These are phyloP conservation scores for Pomacea maculata DNA, from an alignment of 1,140 invertebrate species.

Conservation along the genomic window DNA sequence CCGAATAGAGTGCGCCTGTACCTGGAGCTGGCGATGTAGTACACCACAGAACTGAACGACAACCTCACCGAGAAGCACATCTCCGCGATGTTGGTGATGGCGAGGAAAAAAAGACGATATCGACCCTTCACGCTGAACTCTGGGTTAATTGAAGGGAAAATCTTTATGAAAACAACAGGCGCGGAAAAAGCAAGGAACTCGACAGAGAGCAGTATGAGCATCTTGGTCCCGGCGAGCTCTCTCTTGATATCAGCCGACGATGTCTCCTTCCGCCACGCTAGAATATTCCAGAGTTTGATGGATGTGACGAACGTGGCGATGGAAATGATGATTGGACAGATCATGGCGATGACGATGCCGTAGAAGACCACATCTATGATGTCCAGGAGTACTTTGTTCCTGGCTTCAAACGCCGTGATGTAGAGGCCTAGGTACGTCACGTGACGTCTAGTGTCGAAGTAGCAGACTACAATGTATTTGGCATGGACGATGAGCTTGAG, in stretches of 20 bases:
- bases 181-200: neutral
- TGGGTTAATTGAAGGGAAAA: neutral
- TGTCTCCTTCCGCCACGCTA: neutral
- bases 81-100: neutral
- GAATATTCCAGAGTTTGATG: neutral
- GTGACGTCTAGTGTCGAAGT: neutral
- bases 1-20: neutral
- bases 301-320: neutral
- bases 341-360: neutral
- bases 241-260: neutral
- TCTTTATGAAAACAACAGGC: neutral
- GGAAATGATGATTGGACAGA: neutral
- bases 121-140: neutral
- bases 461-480: neutral
- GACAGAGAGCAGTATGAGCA: neutral
- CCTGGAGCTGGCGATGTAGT: neutral
- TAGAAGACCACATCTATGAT: neutral
- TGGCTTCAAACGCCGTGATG: neutral
- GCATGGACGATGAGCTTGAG: neutral
- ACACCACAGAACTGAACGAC: neutral
- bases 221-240: conserved; percentile 3
- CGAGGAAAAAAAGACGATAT: neutral
- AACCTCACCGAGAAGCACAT: neutral
- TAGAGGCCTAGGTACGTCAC: neutral
- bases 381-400: neutral